Evolutionary conservation across 2,113 vertebrate species (phyloP).

Genomic region (Turdus rufiventris): DNA sequence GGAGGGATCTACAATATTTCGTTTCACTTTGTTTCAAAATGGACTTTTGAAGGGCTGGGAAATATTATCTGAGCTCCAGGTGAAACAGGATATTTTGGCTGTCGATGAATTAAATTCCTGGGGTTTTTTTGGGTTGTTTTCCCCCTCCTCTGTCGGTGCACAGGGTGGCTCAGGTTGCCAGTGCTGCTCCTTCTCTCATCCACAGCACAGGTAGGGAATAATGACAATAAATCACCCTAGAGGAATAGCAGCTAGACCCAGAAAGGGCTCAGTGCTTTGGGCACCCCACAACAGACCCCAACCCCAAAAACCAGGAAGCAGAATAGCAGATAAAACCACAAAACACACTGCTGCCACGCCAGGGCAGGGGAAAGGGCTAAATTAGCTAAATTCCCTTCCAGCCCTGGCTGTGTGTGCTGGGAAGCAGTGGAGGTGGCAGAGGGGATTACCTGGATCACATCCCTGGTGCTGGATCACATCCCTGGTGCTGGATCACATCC

Average conservation of each 20-base stretch:
- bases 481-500: neutral
- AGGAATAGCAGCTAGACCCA: rapidly evolving
- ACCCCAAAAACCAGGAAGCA: neutral
- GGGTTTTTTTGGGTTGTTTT: neutral
- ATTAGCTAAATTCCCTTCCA: neutral
- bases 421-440: neutral
- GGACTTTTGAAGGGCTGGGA: neutral
- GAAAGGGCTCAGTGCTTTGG: rapidly evolving
- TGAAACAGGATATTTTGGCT: neutral
- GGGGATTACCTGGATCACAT: conserved; percentile 9
- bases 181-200: neutral
- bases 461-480: neutral
- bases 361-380: neutral
- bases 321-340: rapidly evolving
- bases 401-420: neutral
- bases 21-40: neutral
- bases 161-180: rapidly evolving
- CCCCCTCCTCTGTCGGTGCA: neutral
- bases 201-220: rapidly evolving
- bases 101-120: neutral
- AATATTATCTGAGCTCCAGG: neutral
- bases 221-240: rapidly evolving
- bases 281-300: rapidly evolving
- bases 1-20: neutral
- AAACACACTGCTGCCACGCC: rapidly evolving